Percentiles rank a stretch among this genome's conserved stretches.
Evolutionary conservation across 1,140 invertebrate species (phyloP).

Genomic region (Uloborus diversus): DNA sequence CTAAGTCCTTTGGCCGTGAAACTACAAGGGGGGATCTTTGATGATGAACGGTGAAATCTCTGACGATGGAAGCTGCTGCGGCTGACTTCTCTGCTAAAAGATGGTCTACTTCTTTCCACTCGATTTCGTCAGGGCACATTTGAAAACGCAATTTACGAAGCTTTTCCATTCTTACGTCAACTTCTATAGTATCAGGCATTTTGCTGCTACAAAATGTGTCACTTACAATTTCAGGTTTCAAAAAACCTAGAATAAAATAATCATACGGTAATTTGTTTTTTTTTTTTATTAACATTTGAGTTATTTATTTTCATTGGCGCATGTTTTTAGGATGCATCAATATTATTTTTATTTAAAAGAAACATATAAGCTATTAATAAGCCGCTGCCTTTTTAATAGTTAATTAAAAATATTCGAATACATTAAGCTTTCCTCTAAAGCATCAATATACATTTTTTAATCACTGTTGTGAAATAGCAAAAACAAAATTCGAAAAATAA

Average conservation of each 20-base stretch:
- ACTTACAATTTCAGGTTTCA: slow-evolving; percentile 51
- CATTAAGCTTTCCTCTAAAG: no score
- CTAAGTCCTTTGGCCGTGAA: slow-evolving; percentile 6
- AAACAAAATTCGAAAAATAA: no score
- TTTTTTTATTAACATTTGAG: no score
- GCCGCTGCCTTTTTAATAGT: no score
- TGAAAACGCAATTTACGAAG: slow-evolving; percentile 29
- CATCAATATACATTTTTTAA: no score
- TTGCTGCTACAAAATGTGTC: slow-evolving; percentile 30
- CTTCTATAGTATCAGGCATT: slow-evolving; percentile 39
- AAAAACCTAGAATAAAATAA: slow-evolving; percentile 16
- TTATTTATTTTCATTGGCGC: no score
- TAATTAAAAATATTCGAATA: no score
- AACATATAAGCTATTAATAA: no score
- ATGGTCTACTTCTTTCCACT: slow-evolving; percentile 46
- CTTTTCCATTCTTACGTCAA: slow-evolving; percentile 33
- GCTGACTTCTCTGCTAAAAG: slow-evolving; percentile 22
- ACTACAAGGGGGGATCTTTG: slow-evolving; percentile 28
- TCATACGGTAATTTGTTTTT: no score
- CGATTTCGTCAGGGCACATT: slow-evolving; percentile 33
- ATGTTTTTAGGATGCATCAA: no score
- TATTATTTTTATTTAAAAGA: no score
- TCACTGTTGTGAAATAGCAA: no score
- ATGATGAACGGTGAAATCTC: slow-evolving; percentile 31
- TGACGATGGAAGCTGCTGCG: slow-evolving; percentile 16